Percentiles rank a stretch among this genome's conserved stretches.
Evolutionary conservation across 2,888 invertebrate genomes (phyloP).

Genomic region (Agonopterix arenella): DNA sequence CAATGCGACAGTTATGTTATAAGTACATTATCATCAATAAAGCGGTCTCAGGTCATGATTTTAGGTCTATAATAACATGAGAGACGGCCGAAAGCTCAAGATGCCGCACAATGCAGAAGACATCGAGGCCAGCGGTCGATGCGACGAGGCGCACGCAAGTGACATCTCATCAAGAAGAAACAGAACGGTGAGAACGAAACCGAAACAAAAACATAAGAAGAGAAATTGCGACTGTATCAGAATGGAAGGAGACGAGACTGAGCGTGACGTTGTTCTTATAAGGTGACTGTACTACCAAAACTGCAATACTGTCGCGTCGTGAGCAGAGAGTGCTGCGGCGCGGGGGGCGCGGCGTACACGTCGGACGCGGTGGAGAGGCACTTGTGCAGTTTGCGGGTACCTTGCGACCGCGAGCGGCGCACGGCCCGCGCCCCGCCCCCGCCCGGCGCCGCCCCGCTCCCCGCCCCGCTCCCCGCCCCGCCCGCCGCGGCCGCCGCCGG

Average conservation of each 20-base stretch:
- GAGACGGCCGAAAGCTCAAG: background rate
- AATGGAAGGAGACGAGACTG: slow-evolving; percentile 54
- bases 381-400: slow-evolving; percentile 95
- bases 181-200: slow-evolving; percentile 18
- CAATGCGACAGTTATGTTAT: too few species aligned
- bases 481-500: slow-evolving; percentile 33
- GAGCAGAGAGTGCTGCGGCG: slow-evolving; percentile 82
- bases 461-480: slow-evolving; percentile 20
- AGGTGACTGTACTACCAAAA: slow-evolving; percentile 94
- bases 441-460: slow-evolving; percentile 16
- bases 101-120: background rate
- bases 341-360: slow-evolving; percentile 81
- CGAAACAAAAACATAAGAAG: slow-evolving; percentile 30
- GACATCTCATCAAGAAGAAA: background rate
- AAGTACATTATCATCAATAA: background rate
- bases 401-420: slow-evolving; percentile 95
- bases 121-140: background rate
- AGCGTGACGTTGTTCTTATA: slow-evolving; percentile 41
- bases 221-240: slow-evolving; percentile 73
- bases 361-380: slow-evolving; percentile 93
- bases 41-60: background rate
- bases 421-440: slow-evolving; percentile 54
- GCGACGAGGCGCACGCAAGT: slow-evolving; percentile 1
- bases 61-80: too few species aligned
- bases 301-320: slow-evolving; percentile 95